These are phyloP conservation scores for Periophthalmus modestus DNA, from an alignment of 2,113 vertebrate species.

Conservation along the genomic window DNA sequence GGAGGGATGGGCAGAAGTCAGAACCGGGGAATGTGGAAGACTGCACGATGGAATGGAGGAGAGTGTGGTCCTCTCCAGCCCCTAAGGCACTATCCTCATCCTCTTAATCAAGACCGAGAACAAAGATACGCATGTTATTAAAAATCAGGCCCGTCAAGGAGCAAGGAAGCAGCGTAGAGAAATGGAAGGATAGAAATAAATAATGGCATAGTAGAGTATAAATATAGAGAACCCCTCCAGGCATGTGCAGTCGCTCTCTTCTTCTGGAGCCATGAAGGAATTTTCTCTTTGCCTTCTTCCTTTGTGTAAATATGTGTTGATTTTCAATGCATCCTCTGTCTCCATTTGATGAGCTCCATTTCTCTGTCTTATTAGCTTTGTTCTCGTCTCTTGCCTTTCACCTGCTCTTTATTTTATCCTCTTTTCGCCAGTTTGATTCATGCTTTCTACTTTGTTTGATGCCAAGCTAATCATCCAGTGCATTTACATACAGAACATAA, in stretches of 20 bases:
- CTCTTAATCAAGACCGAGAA: slow-evolving; percentile 61
- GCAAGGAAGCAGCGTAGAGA: slow-evolving; percentile 28
- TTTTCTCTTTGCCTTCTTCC: slow-evolving; percentile 24
- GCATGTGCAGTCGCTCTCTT: slow-evolving; percentile 36
- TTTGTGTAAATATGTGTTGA: slow-evolving; percentile 56
- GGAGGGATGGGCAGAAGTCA: slow-evolving; percentile 19
- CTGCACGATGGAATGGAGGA: slow-evolving; percentile 15
- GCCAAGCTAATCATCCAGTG: neutral
- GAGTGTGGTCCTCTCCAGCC: slow-evolving; percentile 45
- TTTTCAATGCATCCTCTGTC: slow-evolving; percentile 35
- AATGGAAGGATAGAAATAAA: slow-evolving; percentile 57
- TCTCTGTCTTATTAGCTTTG: slow-evolving; percentile 7
- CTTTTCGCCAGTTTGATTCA: neutral
- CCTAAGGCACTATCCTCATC: slow-evolving; percentile 49
- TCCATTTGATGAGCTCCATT: neutral
- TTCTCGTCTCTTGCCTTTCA: neutral
- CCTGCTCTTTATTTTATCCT: slow-evolving; percentile 3
- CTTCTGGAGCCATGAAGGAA: slow-evolving; percentile 46
- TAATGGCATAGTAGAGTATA: slow-evolving; percentile 64
- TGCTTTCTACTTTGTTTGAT: slow-evolving; percentile 3
- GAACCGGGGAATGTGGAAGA: slow-evolving; percentile 9
- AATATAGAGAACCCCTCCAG: slow-evolving; percentile 64
- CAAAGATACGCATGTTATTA: slow-evolving; percentile 65
- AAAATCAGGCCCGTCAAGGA: slow-evolving; percentile 58
- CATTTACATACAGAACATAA: slow-evolving; percentile 4